Evolutionary conservation across 2,113 vertebrate species (phyloP).

Genomic region (Ammodytes dubius): DNA sequence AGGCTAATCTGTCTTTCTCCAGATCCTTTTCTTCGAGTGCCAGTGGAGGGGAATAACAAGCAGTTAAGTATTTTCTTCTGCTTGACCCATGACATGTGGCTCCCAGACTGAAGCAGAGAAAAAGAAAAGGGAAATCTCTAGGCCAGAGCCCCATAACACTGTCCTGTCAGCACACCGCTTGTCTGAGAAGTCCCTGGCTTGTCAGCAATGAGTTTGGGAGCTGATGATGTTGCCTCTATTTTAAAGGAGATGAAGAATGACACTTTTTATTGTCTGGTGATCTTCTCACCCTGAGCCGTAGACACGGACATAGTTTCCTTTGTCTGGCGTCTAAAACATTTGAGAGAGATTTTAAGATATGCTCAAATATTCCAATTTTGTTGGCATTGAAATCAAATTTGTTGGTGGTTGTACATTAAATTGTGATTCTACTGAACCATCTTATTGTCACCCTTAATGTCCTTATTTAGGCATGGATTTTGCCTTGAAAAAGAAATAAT

Average conservation of each 20-base stretch:
- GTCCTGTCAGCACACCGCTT: constrained; percentile 69
- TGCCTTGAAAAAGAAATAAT: neutral
- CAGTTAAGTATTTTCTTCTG: constrained; percentile 73
- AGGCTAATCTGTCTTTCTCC: constrained; percentile 72
- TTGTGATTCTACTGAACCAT: neutral
- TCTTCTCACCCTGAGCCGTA: constrained; percentile 24
- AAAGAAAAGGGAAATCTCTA: constrained; percentile 41
- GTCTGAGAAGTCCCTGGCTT: constrained; percentile 60
- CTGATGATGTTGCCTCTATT: constrained; percentile 35
- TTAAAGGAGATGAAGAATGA: constrained; percentile 41
- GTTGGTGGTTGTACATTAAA: neutral
- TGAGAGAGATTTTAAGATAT: neutral
- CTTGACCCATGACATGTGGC: constrained; percentile 72
- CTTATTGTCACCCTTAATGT: neutral
- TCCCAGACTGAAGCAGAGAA: constrained; percentile 37
- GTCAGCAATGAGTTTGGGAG: constrained; percentile 60
- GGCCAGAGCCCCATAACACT: constrained; percentile 46
- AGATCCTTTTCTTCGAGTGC: constrained; percentile 65
- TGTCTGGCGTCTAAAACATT: neutral
- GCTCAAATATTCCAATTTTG: neutral
- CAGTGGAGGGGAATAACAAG: constrained; percentile 75
- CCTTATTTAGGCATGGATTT: neutral
- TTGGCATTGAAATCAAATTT: neutral
- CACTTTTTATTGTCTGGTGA: constrained; percentile 38
- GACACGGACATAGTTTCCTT: constrained; percentile 7